Conservation (phyloP, 2,888 invertebrate genomes). For the Axea sp. region DNA sequence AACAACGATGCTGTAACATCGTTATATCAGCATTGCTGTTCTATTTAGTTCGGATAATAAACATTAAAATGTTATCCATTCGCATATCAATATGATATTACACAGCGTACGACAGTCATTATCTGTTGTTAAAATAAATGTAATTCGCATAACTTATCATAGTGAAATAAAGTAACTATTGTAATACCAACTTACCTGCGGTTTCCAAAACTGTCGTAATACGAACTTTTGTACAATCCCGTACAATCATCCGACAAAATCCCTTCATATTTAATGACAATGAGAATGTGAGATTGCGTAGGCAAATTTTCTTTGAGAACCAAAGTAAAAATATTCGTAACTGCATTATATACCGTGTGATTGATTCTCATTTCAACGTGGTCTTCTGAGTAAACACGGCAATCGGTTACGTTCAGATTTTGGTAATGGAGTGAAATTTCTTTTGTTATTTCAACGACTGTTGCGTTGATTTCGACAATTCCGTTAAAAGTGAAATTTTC, state of each 20-base stretch:
- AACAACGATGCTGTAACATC: too few relatives aligned
- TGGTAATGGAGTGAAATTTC: constrained; percentile 47
- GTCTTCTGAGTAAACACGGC: constrained; percentile 5
- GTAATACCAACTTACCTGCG: constrained; percentile 80
- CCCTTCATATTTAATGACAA: constrained; percentile 82
- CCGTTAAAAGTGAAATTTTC: constrained; percentile 38
- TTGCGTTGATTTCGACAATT: constrained; percentile 36
- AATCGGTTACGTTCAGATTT: constrained; percentile 21
- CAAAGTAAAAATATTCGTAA: constrained; percentile 28
- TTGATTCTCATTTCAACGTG: background rate
- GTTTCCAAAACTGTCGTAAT: constrained; percentile 72
- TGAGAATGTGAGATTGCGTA: background rate
- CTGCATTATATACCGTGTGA: constrained; percentile 14
- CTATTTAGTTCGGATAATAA: too few relatives aligned
- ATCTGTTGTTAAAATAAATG: too few relatives aligned
- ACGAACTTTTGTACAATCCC: constrained; percentile 84
- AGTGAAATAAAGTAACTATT: too few relatives aligned
- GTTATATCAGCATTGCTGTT: too few relatives aligned
- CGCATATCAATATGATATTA: too few relatives aligned
- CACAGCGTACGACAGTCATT: too few relatives aligned
- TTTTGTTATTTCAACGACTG: constrained; percentile 31
- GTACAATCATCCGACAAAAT: constrained; percentile 82
- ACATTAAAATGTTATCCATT: too few relatives aligned
- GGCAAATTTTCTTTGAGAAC: constrained; percentile 2
- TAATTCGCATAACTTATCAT: too few relatives aligned